Conservation (phyloP, 2,888 invertebrate species). For the Hyles lineata region DNA sequence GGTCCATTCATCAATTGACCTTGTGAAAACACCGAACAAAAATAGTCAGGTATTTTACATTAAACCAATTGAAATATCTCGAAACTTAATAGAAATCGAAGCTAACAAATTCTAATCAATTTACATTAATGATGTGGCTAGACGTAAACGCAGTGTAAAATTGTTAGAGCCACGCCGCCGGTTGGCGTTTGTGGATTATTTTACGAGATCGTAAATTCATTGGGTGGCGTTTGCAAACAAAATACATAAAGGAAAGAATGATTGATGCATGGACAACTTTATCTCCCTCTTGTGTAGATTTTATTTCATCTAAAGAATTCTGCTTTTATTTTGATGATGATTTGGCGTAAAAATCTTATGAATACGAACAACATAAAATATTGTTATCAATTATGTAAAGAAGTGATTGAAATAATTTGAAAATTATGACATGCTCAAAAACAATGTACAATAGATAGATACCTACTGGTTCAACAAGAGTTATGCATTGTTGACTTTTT, state of each 20-base stretch:
- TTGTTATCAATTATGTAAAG: neutral
- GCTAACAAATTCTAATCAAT: neutral
- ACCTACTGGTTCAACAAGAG: too few species aligned
- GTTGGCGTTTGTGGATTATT: slow-evolving; percentile 4
- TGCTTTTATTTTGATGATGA: neutral
- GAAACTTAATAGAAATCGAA: neutral
- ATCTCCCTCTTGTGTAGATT: neutral
- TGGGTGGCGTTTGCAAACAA: slow-evolving; percentile 1
- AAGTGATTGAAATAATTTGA: neutral
- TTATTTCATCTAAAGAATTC: neutral
- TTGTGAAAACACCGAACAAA: too few species aligned
- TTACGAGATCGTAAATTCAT: slow-evolving; percentile 10
- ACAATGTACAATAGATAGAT: too few species aligned
- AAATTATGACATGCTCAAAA: too few species aligned
- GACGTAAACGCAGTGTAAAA: neutral
- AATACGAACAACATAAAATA: neutral
- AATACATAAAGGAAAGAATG: neutral
- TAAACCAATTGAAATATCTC: too few species aligned
- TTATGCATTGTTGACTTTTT: too few species aligned
- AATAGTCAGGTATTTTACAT: too few species aligned
- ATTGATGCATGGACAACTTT: neutral
- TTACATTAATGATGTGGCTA: neutral
- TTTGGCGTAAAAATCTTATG: neutral
- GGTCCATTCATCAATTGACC: too few species aligned
- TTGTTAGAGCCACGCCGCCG: neutral